Evolutionary conservation across 92 coral and sea anemone species (phyloP).

Genomic region (Blastomussa wellsi): DNA sequence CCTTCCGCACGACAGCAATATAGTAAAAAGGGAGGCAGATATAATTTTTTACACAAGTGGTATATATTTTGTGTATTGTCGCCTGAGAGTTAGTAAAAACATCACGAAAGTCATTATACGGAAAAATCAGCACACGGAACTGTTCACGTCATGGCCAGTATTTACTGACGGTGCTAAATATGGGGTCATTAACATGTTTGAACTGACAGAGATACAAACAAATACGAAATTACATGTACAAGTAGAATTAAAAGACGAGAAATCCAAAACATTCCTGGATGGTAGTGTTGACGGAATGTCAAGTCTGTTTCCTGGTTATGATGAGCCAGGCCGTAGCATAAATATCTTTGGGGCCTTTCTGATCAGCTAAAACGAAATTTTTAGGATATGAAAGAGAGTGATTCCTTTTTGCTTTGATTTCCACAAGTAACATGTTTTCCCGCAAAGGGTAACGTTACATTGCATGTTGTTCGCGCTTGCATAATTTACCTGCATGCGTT

Average conservation of each 20-base stretch:
- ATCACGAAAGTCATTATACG: background rate
- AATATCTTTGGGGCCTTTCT: slow-evolving; percentile 29
- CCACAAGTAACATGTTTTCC: background rate
- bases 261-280: too few species aligned
- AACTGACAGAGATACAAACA: background rate
- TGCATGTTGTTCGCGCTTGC: too few species aligned
- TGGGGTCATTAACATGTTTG: background rate
- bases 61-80: slow-evolving; percentile 20
- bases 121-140: background rate
- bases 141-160: background rate
- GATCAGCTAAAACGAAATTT: background rate
- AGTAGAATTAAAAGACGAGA: background rate
- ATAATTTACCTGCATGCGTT: too few species aligned
- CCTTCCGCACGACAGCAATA: background rate
- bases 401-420: background rate
- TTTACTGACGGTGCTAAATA: background rate
- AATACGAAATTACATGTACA: background rate
- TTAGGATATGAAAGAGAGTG: background rate
- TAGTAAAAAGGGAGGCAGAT: rapidly evolving
- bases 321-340: background rate
- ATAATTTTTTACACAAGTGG: background rate
- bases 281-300: too few species aligned
- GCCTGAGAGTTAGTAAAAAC: background rate
- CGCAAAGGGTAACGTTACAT: too few species aligned
- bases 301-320: background rate